Evolutionary conservation across 1,140 invertebrate species (phyloP).

Genomic region (Conus ventricosus): DNA sequence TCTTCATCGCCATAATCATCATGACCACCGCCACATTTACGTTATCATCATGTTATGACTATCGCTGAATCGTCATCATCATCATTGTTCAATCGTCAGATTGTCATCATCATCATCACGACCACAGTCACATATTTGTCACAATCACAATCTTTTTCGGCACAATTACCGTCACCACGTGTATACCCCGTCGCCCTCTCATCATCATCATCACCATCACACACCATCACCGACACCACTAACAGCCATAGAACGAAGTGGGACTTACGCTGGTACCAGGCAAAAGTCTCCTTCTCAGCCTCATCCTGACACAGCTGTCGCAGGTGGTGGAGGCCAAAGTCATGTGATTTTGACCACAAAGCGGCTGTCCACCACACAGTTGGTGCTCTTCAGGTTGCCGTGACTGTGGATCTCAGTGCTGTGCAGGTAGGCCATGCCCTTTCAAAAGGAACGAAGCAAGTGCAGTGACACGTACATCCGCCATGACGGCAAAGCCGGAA

Average conservation of each 20-base stretch:
- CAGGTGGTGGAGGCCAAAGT: slow-evolving; percentile 88
- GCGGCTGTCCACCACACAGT: slow-evolving; percentile 98
- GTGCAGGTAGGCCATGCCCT: slow-evolving; percentile 97
- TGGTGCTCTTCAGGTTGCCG: slow-evolving; percentile 95
- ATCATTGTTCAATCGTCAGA: too few relatives aligned
- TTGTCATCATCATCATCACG: too few relatives aligned
- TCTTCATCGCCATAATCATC: too few relatives aligned
- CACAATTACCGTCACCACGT: too few relatives aligned
- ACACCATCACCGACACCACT: neutral
- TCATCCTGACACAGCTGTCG: slow-evolving; percentile 48
- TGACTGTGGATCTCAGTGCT: slow-evolving; percentile 91
- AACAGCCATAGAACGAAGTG: neutral
- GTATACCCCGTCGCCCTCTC: too few relatives aligned
- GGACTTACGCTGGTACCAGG: slow-evolving; percentile 55
- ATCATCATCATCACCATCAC: neutral
- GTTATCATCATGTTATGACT: too few relatives aligned
- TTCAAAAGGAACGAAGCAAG: slow-evolving; percentile 49
- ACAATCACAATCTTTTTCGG: too few relatives aligned
- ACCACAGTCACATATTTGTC: too few relatives aligned
- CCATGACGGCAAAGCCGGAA: too few relatives aligned
- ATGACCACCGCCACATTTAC: too few relatives aligned
- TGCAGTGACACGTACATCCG: too few relatives aligned
- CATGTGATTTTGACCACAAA: slow-evolving; percentile 93
- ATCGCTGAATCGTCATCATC: too few relatives aligned
- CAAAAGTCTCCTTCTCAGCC: slow-evolving; percentile 53